Conservation (phyloP, 2,113 vertebrate species). For the Microtus montanus region DNA sequence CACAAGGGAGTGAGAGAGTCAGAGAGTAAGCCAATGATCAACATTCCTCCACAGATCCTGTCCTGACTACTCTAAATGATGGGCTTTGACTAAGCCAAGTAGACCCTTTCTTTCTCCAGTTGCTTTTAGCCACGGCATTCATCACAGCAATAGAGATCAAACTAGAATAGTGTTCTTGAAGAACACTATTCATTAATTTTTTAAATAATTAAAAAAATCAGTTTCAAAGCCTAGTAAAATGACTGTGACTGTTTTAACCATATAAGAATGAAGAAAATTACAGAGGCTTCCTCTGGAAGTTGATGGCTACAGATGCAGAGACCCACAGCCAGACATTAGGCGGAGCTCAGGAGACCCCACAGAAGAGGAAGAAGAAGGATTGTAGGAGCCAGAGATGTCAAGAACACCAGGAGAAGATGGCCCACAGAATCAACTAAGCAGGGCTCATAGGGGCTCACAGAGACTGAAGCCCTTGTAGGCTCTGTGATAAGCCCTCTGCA, state of each 20-base stretch:
- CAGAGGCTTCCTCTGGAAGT: not conserved
- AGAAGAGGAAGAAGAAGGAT: not conserved
- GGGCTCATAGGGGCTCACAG: not conserved
- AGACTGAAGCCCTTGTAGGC: not conserved
- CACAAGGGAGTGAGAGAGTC: not conserved
- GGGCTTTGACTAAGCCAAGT: not conserved
- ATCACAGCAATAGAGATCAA: not conserved
- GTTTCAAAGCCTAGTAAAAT: not conserved
- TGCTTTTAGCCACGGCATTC: not conserved
- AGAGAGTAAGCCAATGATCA: not conserved
- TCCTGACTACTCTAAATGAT: not conserved
- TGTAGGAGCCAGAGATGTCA: not conserved
- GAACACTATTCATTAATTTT: not conserved
- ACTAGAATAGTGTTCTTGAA: not conserved
- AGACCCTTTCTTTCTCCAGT: not conserved
- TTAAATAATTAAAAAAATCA: not conserved
- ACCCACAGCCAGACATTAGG: not conserved
- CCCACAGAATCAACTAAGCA: not conserved
- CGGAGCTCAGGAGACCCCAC: not conserved
- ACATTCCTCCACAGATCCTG: not conserved
- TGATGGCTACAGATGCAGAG: not conserved
- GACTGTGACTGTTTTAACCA: not conserved
- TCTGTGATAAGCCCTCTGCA: not conserved
- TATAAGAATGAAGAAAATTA: not conserved
- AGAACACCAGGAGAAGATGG: not conserved